Evolutionary conservation across 1,140 invertebrate genomes (phyloP).

Genomic region (Danaus plexippus): DNA sequence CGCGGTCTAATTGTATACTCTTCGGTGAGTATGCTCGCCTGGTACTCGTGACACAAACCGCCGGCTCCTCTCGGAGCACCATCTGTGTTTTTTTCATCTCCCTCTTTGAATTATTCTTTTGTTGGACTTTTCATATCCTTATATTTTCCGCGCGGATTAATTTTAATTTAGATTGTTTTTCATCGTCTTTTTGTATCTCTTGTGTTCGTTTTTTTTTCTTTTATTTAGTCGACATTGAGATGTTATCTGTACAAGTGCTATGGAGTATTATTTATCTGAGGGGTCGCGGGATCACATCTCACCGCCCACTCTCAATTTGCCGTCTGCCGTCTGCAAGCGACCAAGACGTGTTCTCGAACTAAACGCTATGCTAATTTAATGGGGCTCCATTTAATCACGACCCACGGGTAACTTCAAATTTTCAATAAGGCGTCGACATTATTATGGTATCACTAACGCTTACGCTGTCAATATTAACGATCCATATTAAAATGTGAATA

Average conservation of each 20-base stretch:
- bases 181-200: conserved; percentile 28
- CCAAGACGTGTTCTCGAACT: conserved; percentile 55
- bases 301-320: conserved; percentile 62
- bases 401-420: conserved; percentile 62
- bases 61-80: conserved; percentile 27
- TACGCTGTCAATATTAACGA: too few relatives aligned
- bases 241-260: conserved; percentile 31
- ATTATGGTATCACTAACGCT: not conserved
- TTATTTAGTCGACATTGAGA: conserved; percentile 29
- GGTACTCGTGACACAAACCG: conserved; percentile 31
- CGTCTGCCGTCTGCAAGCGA: conserved; percentile 40
- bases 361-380: conserved; percentile 70
- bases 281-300: conserved; percentile 58
- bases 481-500: too few relatives aligned
- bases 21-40: conserved; percentile 43
- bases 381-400: conserved; percentile 60
- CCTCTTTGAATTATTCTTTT: conserved; percentile 54
- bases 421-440: conserved; percentile 48
- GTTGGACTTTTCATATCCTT: conserved; percentile 58
- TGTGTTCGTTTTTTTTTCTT: conserved; percentile 15
- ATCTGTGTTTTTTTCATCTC: conserved; percentile 38
- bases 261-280: conserved; percentile 53
- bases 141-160: conserved; percentile 59
- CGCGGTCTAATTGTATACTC: conserved; percentile 54
- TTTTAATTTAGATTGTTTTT: conserved; percentile 57